Evolutionary conservation across 1,140 invertebrate genomes (phyloP).

Genomic region (Drosophila tropicalis): DNA sequence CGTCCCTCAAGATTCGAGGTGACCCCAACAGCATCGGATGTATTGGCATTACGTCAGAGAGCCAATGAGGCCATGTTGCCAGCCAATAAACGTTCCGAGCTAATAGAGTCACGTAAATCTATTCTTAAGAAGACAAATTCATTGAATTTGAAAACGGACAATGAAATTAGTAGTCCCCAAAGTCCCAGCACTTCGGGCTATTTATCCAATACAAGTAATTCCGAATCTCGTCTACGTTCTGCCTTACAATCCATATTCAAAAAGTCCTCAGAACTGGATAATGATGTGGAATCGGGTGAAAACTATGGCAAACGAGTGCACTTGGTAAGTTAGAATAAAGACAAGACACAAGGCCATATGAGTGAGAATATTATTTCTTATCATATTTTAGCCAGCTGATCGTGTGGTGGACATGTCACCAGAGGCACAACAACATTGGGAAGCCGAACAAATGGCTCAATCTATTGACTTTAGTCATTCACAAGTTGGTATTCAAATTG

Average conservation of each 20-base stretch:
- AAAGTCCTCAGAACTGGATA: constrained; percentile 87
- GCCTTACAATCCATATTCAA: constrained; percentile 96
- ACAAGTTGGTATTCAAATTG: constrained; percentile 88
- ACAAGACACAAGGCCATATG: too few species aligned
- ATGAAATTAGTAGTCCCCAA: constrained; percentile 85
- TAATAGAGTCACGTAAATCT: constrained; percentile 84
- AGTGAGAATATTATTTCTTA: background rate
- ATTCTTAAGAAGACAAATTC: constrained; percentile 86
- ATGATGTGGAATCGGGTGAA: constrained; percentile 37
- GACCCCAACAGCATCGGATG: constrained; percentile 85
- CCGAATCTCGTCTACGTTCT: constrained; percentile 89
- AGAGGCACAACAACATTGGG: constrained; percentile 95
- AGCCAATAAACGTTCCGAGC: constrained; percentile 66
- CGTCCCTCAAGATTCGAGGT: constrained; percentile 88
- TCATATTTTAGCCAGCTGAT: constrained; percentile 88
- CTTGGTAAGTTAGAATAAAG: constrained; percentile 86
- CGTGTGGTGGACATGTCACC: constrained; percentile 96
- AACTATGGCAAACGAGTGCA: constrained; percentile 91
- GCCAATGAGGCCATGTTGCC: too few species aligned
- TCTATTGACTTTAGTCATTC: constrained; percentile 90
- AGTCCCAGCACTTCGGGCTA: constrained; percentile 87
- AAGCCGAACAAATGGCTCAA: constrained; percentile 93
- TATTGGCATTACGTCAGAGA: constrained; percentile 81
- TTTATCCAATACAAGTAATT: constrained; percentile 93
- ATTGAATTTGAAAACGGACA: constrained; percentile 90